Conservation (phyloP, 2,888 invertebrate species). For the Serrognathus titanus region DNA sequence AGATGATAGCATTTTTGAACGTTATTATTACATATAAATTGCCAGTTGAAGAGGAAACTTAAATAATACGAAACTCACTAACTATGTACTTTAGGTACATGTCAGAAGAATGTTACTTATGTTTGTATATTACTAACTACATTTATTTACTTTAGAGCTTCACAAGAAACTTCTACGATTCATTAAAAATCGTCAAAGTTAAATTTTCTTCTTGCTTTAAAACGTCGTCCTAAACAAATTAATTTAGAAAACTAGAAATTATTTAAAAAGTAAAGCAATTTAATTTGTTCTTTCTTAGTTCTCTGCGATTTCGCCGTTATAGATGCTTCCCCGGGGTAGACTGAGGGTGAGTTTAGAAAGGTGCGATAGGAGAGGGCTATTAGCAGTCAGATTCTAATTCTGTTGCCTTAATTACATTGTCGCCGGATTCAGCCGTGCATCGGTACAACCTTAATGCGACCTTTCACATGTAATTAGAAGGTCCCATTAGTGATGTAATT, state of each 20-base stretch:
- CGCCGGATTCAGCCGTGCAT: conserved; percentile 37
- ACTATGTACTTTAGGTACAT: not conserved
- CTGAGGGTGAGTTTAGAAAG: conserved; percentile 13
- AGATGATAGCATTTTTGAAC: no score
- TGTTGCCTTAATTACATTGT: conserved; percentile 46
- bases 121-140: no score
- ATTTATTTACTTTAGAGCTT: no score
- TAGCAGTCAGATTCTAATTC: conserved; percentile 42
- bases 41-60: no score
- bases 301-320: not conserved
- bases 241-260: no score
- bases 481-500: conserved; percentile 43
- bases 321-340: not conserved
- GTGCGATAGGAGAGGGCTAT: conserved; percentile 26
- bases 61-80: no score
- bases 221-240: no score
- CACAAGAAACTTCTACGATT: no score
- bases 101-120: not conserved
- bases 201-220: no score
- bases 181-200: no score
- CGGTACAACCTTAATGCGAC: conserved; percentile 37
- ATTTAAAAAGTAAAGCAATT: no score
- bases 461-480: conserved; percentile 47
- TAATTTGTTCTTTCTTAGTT: not conserved
- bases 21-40: no score